Conservation (phyloP, 1,140 invertebrate species). For the Wasmannia auropunctata region DNA sequence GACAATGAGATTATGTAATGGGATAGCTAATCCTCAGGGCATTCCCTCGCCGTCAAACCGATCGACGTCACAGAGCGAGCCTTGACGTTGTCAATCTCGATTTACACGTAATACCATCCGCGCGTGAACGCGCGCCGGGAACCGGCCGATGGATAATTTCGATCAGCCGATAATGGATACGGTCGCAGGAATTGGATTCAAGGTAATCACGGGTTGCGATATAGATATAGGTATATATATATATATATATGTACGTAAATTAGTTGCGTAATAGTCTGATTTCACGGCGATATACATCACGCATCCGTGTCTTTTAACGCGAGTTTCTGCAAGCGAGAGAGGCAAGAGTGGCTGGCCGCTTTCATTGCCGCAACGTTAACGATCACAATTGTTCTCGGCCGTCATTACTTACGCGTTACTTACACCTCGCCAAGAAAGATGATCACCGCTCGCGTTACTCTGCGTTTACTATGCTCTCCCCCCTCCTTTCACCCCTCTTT, state of each 20-base stretch:
- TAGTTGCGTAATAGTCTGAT: slow-evolving; percentile 20
- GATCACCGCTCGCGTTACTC: slow-evolving; percentile 29
- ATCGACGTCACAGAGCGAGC: slow-evolving; percentile 38
- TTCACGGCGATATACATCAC: neutral
- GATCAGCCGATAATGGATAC: slow-evolving; percentile 44
- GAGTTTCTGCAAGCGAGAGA: neutral
- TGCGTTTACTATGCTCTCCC: slow-evolving; percentile 6
- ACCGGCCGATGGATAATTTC: slow-evolving; percentile 43
- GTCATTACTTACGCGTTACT: slow-evolving; percentile 48
- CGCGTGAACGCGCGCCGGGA: neutral
- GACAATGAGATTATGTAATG: slow-evolving; percentile 50
- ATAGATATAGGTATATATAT: too few relatives aligned
- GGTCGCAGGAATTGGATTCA: slow-evolving; percentile 32
- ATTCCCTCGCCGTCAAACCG: slow-evolving; percentile 3
- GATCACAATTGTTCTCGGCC: slow-evolving; percentile 41
- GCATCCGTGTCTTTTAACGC: neutral
- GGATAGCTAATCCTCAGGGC: slow-evolving; percentile 38
- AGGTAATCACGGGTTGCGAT: neutral
- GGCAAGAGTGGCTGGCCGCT: neutral
- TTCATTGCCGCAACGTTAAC: slow-evolving; percentile 47
- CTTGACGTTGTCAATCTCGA: slow-evolving; percentile 61
- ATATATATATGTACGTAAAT: neutral
- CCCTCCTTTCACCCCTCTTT: neutral
- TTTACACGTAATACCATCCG: slow-evolving; percentile 56
- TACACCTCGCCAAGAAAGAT: slow-evolving; percentile 34